phyloP scores from a whole-genome alignment of 2,113 vertebrate species.

The Anser cygnoides region DNA sequence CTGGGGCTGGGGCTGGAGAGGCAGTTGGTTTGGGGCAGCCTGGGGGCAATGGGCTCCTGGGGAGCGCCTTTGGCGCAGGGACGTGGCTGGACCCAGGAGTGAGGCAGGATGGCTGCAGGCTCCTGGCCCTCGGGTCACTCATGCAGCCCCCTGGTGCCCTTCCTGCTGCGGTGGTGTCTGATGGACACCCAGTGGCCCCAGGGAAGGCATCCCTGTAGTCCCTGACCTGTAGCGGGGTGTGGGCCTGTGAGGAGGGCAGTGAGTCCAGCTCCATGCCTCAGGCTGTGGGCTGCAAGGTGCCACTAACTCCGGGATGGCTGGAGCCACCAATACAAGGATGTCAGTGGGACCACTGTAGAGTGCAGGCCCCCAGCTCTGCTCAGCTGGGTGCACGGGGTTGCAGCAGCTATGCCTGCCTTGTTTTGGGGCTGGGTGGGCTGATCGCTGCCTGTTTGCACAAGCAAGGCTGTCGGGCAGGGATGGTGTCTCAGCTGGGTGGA shows the following conservation, averaged over 20 bases:
- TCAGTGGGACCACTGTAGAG: not conserved
- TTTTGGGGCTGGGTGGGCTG: not conserved
- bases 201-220: not conserved
- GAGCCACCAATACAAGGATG: not conserved
- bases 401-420: not conserved
- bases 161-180: not conserved
- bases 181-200: not conserved
- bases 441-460: not conserved
- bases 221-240: not conserved
- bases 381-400: not conserved
- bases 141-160: not conserved
- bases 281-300: not conserved
- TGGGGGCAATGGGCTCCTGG: rapidly evolving
- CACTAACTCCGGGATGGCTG: not conserved
- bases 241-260: rapidly evolving
- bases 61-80: not conserved
- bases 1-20: not conserved
- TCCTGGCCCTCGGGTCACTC: not conserved
- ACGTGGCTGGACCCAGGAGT: not conserved
- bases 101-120: not conserved
- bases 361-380: not conserved
- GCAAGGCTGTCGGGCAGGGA: not conserved
- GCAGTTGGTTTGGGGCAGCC: not conserved
- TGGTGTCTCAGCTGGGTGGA: not conserved
- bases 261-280: not conserved